Evolutionary conservation across 2,797 vertebrate genomes (phyloP), one percentile per base, ranked within the genome.

Genomic region (Onychomys torridus): DNA sequence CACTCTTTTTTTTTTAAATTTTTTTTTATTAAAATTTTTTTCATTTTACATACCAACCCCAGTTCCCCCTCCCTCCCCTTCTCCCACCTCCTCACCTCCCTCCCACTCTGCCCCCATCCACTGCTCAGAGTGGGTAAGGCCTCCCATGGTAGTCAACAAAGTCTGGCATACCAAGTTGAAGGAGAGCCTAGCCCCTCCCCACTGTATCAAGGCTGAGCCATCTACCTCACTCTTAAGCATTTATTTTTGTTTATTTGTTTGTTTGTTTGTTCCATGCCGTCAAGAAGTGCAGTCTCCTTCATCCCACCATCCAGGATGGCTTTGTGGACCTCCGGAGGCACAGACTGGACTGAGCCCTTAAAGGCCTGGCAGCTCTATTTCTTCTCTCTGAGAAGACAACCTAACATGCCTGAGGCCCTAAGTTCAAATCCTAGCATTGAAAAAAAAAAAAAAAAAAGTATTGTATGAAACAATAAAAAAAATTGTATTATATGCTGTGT

Each of bases 331-430:
- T 91, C 61, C 61, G 27, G 43, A 81, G 76, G 34, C 71, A 55
- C 46, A 61, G 5, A 32, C 85, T 71, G 76, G 43, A n/a, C 43
- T 23, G 13, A 29, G 46, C 25, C 49, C 75, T 69, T 12, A 8
- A 91, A 91, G 90, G 3, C 92, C 59, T 90, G 65, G n/a, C 37
- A 81, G 8, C 78, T 69, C 83, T 94, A 37, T 57, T 32, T 75
- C 78, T n/a, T 76, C 34, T 75, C 21, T 78, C 79, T 87, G 52
- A n/a, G 29, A 49, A 73, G 89, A 37, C 71, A 32, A 67, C 73
- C n/a, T 29, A 52, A 69, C 34, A 1, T 7, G 43, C 37, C 69
- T 32, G 23, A 87, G 63, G 34, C 84, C 65, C 46, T 29, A 14
- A 52, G 46, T 71, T 87, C 49, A 71, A 87, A 34, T 14, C 84